Evolutionary conservation across 2,113 vertebrate genomes (phyloP).

Genomic region (Brachypodius melanocephalos): DNA sequence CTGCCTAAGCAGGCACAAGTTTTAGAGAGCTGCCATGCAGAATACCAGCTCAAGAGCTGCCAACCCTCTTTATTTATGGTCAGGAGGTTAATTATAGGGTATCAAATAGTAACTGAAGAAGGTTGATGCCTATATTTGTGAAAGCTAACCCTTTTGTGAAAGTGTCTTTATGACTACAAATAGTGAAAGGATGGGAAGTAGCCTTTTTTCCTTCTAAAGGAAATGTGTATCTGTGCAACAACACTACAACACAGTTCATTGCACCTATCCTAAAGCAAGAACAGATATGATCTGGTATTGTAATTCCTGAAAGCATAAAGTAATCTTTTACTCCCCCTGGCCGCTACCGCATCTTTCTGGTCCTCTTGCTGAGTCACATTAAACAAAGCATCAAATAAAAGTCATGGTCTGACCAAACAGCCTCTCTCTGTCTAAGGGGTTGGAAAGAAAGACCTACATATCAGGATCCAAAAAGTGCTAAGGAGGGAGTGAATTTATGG

Average conservation of each 20-base stretch:
- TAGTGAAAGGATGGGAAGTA: neutral
- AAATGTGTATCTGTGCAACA: neutral
- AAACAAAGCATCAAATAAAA: neutral
- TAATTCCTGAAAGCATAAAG: neutral
- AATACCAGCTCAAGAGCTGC: neutral
- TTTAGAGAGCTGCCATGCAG: neutral
- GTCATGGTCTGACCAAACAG: neutral
- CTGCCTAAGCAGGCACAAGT: neutral
- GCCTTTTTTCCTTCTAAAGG: neutral
- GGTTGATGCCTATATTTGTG: neutral
- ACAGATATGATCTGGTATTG: neutral
- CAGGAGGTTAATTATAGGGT: neutral
- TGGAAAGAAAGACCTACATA: neutral
- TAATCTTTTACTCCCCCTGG: neutral
- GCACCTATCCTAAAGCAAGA: neutral
- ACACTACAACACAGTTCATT: neutral
- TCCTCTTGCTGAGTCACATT: neutral
- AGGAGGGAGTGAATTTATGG: neutral
- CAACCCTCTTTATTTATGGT: neutral
- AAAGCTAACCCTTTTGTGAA: neutral
- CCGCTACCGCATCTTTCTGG: neutral
- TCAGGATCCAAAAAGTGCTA: accelerated
- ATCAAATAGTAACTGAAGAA: neutral
- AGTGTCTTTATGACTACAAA: neutral
- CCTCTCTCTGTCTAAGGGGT: neutral